A percentile compares a stretch with the other conserved stretches of the same genome.
Conservation (phyloP, 2,888 invertebrate genomes). For the Cheilosia pagana region DNA sequence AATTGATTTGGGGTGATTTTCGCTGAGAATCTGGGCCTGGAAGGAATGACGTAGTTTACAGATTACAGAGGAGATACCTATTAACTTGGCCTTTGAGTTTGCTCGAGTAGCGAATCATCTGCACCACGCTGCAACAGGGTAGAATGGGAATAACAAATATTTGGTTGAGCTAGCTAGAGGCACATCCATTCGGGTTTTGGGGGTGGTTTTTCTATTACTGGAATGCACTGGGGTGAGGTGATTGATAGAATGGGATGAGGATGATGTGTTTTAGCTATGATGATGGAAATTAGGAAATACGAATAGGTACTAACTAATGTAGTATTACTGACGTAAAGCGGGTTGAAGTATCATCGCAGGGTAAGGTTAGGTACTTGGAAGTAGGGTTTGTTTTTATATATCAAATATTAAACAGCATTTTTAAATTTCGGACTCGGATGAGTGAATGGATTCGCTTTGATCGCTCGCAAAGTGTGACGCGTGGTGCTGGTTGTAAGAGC, state of each 20-base stretch:
- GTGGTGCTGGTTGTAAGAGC: too few species aligned
- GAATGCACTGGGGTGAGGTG: neutral
- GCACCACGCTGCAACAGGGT: slow-evolving; percentile 51
- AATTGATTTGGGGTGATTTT: slow-evolving; percentile 39
- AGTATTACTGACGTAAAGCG: slow-evolving; percentile 55
- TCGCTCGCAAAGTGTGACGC: too few species aligned
- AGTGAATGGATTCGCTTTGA: neutral
- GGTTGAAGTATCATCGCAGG: slow-evolving; percentile 25
- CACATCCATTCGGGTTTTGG: neutral
- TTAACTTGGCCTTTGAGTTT: slow-evolving; percentile 42
- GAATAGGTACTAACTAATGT: too few species aligned
- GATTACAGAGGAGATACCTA: slow-evolving; percentile 34
- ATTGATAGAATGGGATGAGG: neutral
- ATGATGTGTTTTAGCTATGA: slow-evolving; percentile 4
- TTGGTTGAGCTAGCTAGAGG: slow-evolving; percentile 57
- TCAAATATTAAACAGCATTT: slow-evolving; percentile 17
- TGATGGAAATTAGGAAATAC: neutral
- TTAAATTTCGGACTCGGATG: slow-evolving; percentile 14
- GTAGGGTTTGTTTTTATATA: too few species aligned
- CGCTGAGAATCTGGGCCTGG: slow-evolving; percentile 66
- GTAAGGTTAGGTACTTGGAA: slow-evolving; percentile 15
- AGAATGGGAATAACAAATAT: slow-evolving; percentile 63
- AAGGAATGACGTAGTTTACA: slow-evolving; percentile 69
- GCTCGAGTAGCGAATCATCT: slow-evolving; percentile 32
- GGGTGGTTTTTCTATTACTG: neutral